Base-by-base conservation (phyloP, 1,140 invertebrate genomes). In the Acromyrmex charruanus region DNA sequence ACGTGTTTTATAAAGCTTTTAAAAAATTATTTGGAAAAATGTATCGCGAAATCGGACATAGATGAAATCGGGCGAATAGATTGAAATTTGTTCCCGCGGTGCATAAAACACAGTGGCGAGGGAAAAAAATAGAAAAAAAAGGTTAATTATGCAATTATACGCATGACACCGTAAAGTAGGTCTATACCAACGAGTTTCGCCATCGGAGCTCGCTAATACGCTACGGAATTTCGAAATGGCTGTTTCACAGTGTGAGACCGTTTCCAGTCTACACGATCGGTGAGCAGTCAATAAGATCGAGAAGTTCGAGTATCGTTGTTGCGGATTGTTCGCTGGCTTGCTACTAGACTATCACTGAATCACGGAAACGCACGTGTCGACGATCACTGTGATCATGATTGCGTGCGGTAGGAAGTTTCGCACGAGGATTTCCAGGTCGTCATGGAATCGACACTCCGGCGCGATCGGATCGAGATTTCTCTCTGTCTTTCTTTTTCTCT, bases 371-470 rank as follows among this genome's bases (percentile, higher is more conserved):
- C 77, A 66, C 53, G 39, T 5, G 75, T 21, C 12, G 59, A 25
- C 44, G 44, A 55, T 68, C 44, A 39, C 28, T 31, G 25, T n/a
- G 63, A 66, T 66, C 63, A 25, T 18, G 25, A 6, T 39, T 35
- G 79, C 65, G 71, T 12, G 58, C 1, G 58, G n/a, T 69, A 53
- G 31, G 59, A 86, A 69, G 75, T 88, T 86, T 86, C 72, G 75
- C 88, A 81, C 74, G 71, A 25, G 35, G 53, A 79, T 92, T 89
- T 88, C 80, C 88, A 89, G 88, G 87, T 89, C 88, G 68, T 9
- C 63, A 4, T 12, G 81, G 51, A 72, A 88, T 86, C 86, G 81
- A 79, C 58, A 58, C n/a, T 44, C n/a, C 63, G 53, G 21, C 35
- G 53, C 28, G 75, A 69, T 88, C 87, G 71, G 39, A 82, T 87